Base-by-base conservation (phyloP, 2,888 invertebrate species). In the Drosophila mercatorum region DNA sequence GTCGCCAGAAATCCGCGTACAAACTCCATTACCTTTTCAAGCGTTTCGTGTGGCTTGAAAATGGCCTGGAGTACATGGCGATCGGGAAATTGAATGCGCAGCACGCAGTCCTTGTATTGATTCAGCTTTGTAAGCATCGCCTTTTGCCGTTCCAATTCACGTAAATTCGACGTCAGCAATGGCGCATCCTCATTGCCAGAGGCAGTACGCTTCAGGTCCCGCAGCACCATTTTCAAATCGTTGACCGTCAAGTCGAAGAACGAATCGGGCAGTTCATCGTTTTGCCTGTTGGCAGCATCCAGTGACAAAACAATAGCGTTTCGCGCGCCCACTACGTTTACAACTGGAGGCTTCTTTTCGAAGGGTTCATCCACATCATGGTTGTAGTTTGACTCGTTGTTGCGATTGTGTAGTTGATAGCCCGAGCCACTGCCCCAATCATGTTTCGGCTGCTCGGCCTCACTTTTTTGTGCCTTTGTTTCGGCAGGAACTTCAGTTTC, bases 71-170 rank as follows among this genome's bases (percentile, higher is more conserved):
- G 94, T 46, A 98, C 96, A 51, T 96, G 94, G 60, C 96, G 95
- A 93, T 98, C 96, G 3, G 98, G 97, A 92, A 98, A 98, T 90
- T 97, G 96, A 73, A 98, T 93, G 63, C 98, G 94, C 52, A 98
- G 95, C 11, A 98, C 95, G 55, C 96, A 95, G 89, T 95, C 95
- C 83, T 95, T 95, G 92, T 97, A 97, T 78, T 94, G 94, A 61
- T 95, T 94, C 38, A 96, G 92, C 87, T 94, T 94, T 58, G 93
- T 93, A 58, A 95, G 91, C 73, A 94, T 90, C 70, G 93, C 93
- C 83, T 94, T 94, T 41, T 94, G 93, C 55, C 94, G 93, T 82
- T 95, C 94, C 36, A 95, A 89, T 75, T 95, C 93, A 51, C 96
- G 93, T 85, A 95, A 93, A 44, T 95, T 93, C 22, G 94, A 93